Base-by-base conservation (phyloP, 2,797 vertebrate species). In the Lophius americanus region DNA sequence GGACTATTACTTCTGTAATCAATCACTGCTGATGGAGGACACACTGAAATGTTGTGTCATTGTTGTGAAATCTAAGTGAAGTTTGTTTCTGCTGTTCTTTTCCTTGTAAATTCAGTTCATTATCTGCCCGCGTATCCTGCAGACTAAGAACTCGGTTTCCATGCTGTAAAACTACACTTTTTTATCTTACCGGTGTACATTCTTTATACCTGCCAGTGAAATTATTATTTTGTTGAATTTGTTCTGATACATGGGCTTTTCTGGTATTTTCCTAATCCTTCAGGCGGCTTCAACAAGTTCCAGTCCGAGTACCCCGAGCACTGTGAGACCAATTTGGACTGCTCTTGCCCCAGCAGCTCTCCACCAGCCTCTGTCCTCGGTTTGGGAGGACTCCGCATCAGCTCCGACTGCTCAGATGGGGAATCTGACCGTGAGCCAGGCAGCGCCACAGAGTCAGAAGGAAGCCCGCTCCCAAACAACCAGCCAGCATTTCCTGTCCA, bases 401-500 rank as follows among this genome's bases (percentile, higher is more conserved):
- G 96, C 83, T 98, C 97, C 0, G 98, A 99, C 90, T 96, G 96
- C 88, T 99, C 98, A 0, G 97, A 99, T 0, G 96, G 96, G 0
- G 98, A 99, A 64, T 99, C 98, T 0, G 98, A 99, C 90, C 88
- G 97, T 3, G 97, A 99, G 53, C 97, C 96, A 3, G 95, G 95
- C 93, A 99, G 97, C 43, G 97, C 97, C 88, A 98, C 97, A 0
- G 97, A 99, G 84, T 98, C 96, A 0, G 97, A 99, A 0, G 97
- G 96, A 60, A 99, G 97, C 81, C 97, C 97, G 1, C 89, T 96
- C 52, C 96, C 96, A 3, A 96, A 83, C 89, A 97, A 95, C 92
- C 97, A 98, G 85, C 95, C 96, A 5, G 95, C 98, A n/a, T 99
- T 99, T 87, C 97, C 98, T 0, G 98, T 99, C 83, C 96, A 98